Base-by-base conservation (phyloP, 2,113 vertebrate genomes). In the Lagopus leucura region DNA sequence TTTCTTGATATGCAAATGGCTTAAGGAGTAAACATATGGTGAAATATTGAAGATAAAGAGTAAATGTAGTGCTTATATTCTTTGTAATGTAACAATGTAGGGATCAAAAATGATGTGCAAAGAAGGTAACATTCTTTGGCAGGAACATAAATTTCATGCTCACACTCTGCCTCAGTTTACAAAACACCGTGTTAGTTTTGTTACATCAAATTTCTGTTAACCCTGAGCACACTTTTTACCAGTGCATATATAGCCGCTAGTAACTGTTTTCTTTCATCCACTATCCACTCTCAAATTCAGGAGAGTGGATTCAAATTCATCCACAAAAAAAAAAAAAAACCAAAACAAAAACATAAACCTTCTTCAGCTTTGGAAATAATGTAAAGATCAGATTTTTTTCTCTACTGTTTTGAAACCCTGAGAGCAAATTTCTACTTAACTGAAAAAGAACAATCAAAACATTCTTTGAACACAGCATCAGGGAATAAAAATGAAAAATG, bases 331-430 rank as follows among this genome's bases (percentile, higher is more conserved):
- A 60, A 57, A 28, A 60, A 38, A 38, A 25, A 75, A 13, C 90
- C 57, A 27, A 69, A 54, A 28, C 8, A 54, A 54, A 54, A 54
- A 10, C 27, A 54, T 28, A 54, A 30, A 94, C 65, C n/a, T 67
- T 87, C 78, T 88, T 75, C 57, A 38, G 45, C 79, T 63, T 32
- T 43, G n/a, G 65, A 90, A 94, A 94, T 32, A 89, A 79, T 67
- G 66, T 25, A 86, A 86, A 89, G 48, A 83, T 69, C 45, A 65
- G 61, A 42, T 38, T 67, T 18, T 18, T 61, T 95, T 57, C 13
- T 85, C 74, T 88, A 42, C 22, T 47, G 50, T 88, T 91, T 60
- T 32, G 55, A 92, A 65, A 92, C 5, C 15, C 38, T 47, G 6
- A 63, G 88, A 93, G 14, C 11, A 78, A 94, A 82, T 92, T 92